Base-by-base conservation (phyloP, 2,888 invertebrate genomes). In the Crioceris asparagi region DNA sequence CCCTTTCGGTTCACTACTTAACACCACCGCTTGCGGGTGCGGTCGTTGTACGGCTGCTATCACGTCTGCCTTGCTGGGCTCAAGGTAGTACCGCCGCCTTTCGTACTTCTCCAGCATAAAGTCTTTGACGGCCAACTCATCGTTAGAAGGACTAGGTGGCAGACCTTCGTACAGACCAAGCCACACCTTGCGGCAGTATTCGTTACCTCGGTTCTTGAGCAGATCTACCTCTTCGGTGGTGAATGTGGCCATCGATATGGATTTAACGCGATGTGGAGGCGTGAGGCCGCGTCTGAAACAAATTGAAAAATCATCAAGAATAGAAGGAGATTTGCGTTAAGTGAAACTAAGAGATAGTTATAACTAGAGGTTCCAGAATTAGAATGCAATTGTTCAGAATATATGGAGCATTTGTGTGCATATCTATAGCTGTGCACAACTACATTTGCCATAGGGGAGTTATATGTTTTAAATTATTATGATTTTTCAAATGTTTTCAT, bases 201-300 rank as follows among this genome's bases (percentile, higher is more conserved):
- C 91, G 67, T 97, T 97, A 51, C 97, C 96, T 64, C 83, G 80
- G 47, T 75, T 71, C 68, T 81, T 83, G 50, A 97, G 74, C 58
- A 87, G 80, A 58, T 93, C 91, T 59, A 97, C 81, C 69, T 97
- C 97, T 55, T 96, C 96, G 52, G 82, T 78, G 41, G 87, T 88
- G 67, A 96, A 97, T 53, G 90, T 91, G 44, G 96, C 91, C 94
- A 97, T 96, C 23, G 94, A 94, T 57, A 97, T 94, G 35, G 96
- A 96, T 69, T 97, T 97, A 45, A 97, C 93, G 48, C 97, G 78
- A 67, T 97, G 96, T 50, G 97, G 97, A 44, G 97, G 96, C 57
- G 94, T 96, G 47, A 97, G 70, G 36, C 97, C 97, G 59, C 96
- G 83, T 64, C 96, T 97, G 72, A 34, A 79, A 79, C 33, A 50